A percentile compares a stretch with the other conserved stretches of the same genome.
These are phyloP conservation scores for Lithophane semibrunnea DNA, from an alignment of 2,888 invertebrate genomes.

Conservation along the genomic window DNA sequence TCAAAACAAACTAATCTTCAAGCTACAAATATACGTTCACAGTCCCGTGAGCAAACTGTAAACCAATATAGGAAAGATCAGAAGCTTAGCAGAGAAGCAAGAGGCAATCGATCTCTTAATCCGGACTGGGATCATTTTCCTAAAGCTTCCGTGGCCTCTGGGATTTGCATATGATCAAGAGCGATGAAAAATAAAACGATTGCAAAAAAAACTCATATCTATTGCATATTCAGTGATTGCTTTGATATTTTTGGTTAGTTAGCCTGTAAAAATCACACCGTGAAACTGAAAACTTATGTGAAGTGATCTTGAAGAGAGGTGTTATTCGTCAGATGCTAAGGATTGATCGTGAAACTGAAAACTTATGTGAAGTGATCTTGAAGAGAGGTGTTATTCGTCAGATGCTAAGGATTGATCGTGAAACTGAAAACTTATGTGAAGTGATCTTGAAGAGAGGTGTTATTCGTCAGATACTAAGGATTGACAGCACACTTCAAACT, in stretches of 20 bases:
- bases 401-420: background rate
- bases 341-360: background rate
- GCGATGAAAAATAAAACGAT: too few relatives aligned
- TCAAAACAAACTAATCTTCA: background rate
- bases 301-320: too few relatives aligned
- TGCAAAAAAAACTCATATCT: background rate
- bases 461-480: too few relatives aligned
- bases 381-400: too few relatives aligned
- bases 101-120: constrained; percentile 19
- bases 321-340: too few relatives aligned
- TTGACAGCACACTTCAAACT: background rate
- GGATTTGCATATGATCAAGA: constrained; percentile 15
- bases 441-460: too few relatives aligned
- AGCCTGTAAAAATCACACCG: background rate
- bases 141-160: constrained; percentile 4
- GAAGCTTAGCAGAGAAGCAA: constrained; percentile 4
- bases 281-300: background rate
- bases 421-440: too few relatives aligned
- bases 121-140: constrained; percentile 1
- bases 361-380: too few relatives aligned
- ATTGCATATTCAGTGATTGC: background rate
- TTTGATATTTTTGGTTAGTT: background rate
- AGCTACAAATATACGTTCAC: constrained; percentile 5
- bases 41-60: constrained; percentile 18
- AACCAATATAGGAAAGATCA: constrained; percentile 34